A percentile compares a stretch with the other conserved stretches of the same genome.
Evolutionary conservation across 2,113 vertebrate genomes (phyloP).

Genomic region (Gorsachius goisagi): DNA sequence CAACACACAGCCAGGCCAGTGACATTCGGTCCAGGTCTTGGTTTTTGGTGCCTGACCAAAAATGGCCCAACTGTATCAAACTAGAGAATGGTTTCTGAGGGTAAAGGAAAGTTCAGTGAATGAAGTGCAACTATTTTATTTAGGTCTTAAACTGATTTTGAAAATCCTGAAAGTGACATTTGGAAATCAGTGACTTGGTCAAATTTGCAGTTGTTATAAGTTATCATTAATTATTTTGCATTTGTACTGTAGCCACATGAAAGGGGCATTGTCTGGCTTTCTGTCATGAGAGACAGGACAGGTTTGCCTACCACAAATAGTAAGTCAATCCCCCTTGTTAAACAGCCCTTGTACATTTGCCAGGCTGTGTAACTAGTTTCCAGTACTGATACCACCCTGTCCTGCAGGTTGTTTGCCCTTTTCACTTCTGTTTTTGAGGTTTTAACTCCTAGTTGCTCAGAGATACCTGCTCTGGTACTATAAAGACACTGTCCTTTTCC

Average conservation of each 20-base stretch:
- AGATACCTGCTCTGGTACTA: not conserved
- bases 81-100: not conserved
- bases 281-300: not conserved
- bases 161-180: not conserved
- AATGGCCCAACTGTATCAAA: not conserved
- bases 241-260: not conserved
- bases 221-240: not conserved
- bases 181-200: not conserved
- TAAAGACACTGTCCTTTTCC: not conserved
- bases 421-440: not conserved
- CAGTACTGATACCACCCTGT: not conserved
- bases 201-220: not conserved
- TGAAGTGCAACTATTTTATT: not conserved
- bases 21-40: not conserved
- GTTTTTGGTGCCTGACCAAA: not conserved
- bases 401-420: not conserved
- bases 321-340: not conserved
- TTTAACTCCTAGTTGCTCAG: not conserved
- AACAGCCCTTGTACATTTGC: not conserved
- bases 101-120: not conserved
- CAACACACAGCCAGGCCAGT: not conserved
- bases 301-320: slow-evolving; percentile 16
- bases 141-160: not conserved
- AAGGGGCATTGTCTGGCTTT: not conserved
- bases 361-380: not conserved